Evolutionary conservation across 2,113 vertebrate genomes (phyloP).

Genomic region (Saguinus midas): DNA sequence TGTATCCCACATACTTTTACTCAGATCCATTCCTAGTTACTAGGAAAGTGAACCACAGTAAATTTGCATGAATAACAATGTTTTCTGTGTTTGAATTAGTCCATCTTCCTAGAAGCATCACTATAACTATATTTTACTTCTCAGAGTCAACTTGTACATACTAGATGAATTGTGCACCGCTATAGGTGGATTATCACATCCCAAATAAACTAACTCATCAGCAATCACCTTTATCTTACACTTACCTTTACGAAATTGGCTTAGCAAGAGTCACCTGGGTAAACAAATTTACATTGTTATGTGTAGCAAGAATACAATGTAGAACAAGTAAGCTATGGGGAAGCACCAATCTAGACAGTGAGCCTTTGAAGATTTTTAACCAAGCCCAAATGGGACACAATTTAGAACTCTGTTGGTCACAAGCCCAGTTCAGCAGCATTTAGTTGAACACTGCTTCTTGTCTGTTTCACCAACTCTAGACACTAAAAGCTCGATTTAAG

Average conservation of each 20-base stretch:
- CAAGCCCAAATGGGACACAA: background rate
- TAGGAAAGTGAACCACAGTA: background rate
- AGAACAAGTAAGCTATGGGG: background rate
- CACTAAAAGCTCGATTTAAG: background rate
- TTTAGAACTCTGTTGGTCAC: background rate
- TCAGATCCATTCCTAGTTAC: background rate
- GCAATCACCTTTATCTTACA: background rate
- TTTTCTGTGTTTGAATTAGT: background rate
- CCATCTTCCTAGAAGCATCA: background rate
- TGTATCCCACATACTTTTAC: accelerated
- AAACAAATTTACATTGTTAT: background rate
- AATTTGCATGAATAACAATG: background rate
- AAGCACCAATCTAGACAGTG: background rate
- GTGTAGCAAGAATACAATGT: background rate
- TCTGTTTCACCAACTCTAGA: background rate
- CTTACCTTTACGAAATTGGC: background rate
- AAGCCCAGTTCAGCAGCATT: background rate
- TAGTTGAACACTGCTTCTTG: background rate
- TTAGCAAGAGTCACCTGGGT: background rate
- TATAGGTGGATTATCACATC: background rate
- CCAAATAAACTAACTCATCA: background rate
- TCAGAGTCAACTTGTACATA: background rate
- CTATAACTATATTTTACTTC: background rate
- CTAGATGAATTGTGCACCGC: background rate
- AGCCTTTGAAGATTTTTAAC: background rate